phyloP scores from a whole-genome alignment of 2,888 invertebrate species.

The Trisateles emortualis region DNA sequence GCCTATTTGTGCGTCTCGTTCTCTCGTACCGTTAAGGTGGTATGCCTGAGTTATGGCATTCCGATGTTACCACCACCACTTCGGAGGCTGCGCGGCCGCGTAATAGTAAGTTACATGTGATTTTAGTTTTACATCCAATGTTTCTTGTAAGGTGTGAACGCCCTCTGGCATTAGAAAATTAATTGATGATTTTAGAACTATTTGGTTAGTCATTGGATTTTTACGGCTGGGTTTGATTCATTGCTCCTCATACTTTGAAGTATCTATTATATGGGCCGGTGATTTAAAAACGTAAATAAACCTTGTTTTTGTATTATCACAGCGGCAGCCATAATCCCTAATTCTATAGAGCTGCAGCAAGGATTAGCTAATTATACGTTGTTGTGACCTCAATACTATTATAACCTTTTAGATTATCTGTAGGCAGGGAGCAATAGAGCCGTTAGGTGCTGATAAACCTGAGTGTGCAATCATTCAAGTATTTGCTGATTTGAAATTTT shows the following conservation, averaged over 20 bases:
- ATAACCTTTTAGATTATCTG: background rate
- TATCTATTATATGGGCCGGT: slow-evolving; percentile 4
- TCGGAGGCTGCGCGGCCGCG: slow-evolving; percentile 76
- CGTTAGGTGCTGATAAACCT: background rate
- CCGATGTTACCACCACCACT: slow-evolving; percentile 81
- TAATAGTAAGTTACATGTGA: slow-evolving; percentile 71
- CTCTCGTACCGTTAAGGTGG: slow-evolving; percentile 83
- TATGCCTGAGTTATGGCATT: slow-evolving; percentile 85
- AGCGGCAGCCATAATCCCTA: slow-evolving; percentile 3
- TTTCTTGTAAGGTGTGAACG: slow-evolving; percentile 70
- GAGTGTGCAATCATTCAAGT: background rate
- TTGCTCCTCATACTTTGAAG: background rate
- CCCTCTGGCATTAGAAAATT: slow-evolving; percentile 66
- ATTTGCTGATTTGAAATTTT: background rate
- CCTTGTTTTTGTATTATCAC: slow-evolving; percentile 21
- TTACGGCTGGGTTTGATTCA: slow-evolving; percentile 5
- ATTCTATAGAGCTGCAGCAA: slow-evolving; percentile 17
- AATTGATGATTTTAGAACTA: slow-evolving; percentile 55
- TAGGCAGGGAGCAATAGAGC: background rate
- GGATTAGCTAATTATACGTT: slow-evolving; percentile 10
- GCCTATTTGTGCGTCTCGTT: slow-evolving; percentile 64
- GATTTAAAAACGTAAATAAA: slow-evolving; percentile 22
- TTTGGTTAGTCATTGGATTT: slow-evolving; percentile 15
- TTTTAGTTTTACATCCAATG: slow-evolving; percentile 70
- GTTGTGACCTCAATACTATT: slow-evolving; percentile 21